A percentile compares a stretch with the other conserved stretches of the same genome.
Conservation (phyloP, 2,888 invertebrate species). For the Coleophora deauratella region DNA sequence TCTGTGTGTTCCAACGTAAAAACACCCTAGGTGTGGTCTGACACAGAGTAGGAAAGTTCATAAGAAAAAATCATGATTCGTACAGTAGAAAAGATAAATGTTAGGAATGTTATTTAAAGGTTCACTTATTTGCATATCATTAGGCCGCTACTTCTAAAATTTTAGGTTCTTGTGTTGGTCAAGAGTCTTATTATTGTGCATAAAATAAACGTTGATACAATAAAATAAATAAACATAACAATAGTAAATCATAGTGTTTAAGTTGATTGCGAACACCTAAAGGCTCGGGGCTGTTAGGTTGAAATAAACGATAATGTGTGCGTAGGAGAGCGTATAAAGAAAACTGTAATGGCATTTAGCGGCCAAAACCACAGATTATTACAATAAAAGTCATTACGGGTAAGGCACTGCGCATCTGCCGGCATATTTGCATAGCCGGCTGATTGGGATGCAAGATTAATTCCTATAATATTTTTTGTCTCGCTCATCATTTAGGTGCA, state of each 20-base stretch:
- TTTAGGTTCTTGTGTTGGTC: neutral
- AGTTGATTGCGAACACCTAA: constrained; percentile 2
- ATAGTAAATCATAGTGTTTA: constrained; percentile 7
- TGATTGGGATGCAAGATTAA: constrained; percentile 69
- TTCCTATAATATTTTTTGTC: constrained; percentile 69
- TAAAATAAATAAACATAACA: constrained; percentile 2
- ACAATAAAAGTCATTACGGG: constrained; percentile 35
- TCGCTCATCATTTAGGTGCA: constrained; percentile 66
- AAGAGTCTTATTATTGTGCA: neutral
- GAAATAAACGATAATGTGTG: no score
- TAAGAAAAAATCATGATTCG: no score
- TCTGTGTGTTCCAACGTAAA: neutral
- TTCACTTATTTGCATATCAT: constrained; percentile 6
- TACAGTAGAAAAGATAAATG: no score
- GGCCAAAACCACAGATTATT: constrained; percentile 39
- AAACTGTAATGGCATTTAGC: no score
- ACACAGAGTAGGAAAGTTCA: neutral
- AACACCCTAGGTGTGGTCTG: neutral
- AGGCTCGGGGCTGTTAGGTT: neutral
- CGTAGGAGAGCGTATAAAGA: no score
- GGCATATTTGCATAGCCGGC: constrained; percentile 61
- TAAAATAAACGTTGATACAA: neutral
- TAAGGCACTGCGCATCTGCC: constrained; percentile 65
- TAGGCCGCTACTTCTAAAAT: neutral
- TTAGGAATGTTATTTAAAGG: neutral